phyloP scores from a whole-genome alignment of 2,888 invertebrate species.

The Megastigmus dorsalis region DNA sequence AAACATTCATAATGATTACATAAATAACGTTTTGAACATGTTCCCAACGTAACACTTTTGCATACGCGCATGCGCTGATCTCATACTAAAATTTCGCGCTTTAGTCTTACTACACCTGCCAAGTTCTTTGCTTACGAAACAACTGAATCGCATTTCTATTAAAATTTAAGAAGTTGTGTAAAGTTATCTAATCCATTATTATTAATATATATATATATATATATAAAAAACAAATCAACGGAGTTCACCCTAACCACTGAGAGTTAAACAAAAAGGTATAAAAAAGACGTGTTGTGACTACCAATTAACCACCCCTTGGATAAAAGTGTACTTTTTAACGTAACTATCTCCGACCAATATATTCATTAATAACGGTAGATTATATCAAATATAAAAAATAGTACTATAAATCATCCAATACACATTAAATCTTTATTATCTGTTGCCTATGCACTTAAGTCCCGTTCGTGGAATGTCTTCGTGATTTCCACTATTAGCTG shows the following conservation, averaged over 20 bases:
- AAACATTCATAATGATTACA: not conserved
- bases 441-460: slow-evolving; percentile 72
- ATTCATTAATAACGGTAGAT: slow-evolving; percentile 68
- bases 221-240: slow-evolving; percentile 66
- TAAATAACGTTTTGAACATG: slow-evolving; percentile 17
- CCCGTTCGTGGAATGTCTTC: slow-evolving; percentile 73
- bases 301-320: slow-evolving; percentile 67
- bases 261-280: slow-evolving; percentile 54
- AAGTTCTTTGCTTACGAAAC: slow-evolving; percentile 17
- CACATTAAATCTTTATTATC: slow-evolving; percentile 65
- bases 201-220: slow-evolving; percentile 45
- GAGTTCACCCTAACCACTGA: slow-evolving; percentile 72
- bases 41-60: slow-evolving; percentile 25
- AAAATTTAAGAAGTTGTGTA: slow-evolving; percentile 41
- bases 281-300: slow-evolving; percentile 64
- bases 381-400: slow-evolving; percentile 72
- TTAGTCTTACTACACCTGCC: not conserved
- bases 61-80: too few species aligned
- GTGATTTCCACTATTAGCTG: slow-evolving; percentile 71
- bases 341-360: slow-evolving; percentile 68
- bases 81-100: not conserved
- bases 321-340: slow-evolving; percentile 66
- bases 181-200: too few species aligned
- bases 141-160: slow-evolving; percentile 9
- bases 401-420: slow-evolving; percentile 69